Evolutionary conservation across 2,797 vertebrate genomes (phyloP), one percentile per base, ranked within the genome.

Genomic region (Neoniphon sammara): DNA sequence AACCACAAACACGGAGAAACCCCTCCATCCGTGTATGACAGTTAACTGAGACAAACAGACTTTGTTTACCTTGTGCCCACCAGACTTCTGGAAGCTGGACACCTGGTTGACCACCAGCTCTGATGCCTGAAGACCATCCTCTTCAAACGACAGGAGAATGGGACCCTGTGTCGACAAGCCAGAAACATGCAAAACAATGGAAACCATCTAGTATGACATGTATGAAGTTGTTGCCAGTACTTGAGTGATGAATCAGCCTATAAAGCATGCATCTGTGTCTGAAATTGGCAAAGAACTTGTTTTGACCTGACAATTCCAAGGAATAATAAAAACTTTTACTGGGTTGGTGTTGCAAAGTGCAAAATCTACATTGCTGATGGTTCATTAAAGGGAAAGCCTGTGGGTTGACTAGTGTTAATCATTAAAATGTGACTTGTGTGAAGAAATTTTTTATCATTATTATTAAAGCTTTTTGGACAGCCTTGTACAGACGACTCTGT

Each of bases 11-110:
- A 53, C 2, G 49, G n/a, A 23, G n/a, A 46, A 60, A 3, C 23
- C 3, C 14, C 14, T 5, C 7, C 2, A 14, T 54, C 20, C 25
- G 23, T 14, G 12, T 54, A 10, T 5, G n/a, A 59, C 20, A 39
- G 31, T 36, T 34, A 57, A 34, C 18, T 58, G n/a, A 58, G 3
- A 52, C 9, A 36, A 34, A 20, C 1, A 44, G 6, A 59, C n/a
- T 25, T 14, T 21, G 15, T 82, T 90, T 91, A 98, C 98, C 96
- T 98, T 97, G 74, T 93, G 94, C 57, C 86, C 85, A 4, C 88
- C 87, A 10, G 95, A 94, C 83, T 92, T 95, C 65, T 92, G 89
- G 78, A 95, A 84, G 49, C 91, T 95, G 68, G 92, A 93, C 55
- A 98, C 94, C 7, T 87, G 86, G 68, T 91, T 91, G 74, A 99